phyloP scores from a whole-genome alignment of 2,113 vertebrate genomes.

The Gila orcuttii region DNA sequence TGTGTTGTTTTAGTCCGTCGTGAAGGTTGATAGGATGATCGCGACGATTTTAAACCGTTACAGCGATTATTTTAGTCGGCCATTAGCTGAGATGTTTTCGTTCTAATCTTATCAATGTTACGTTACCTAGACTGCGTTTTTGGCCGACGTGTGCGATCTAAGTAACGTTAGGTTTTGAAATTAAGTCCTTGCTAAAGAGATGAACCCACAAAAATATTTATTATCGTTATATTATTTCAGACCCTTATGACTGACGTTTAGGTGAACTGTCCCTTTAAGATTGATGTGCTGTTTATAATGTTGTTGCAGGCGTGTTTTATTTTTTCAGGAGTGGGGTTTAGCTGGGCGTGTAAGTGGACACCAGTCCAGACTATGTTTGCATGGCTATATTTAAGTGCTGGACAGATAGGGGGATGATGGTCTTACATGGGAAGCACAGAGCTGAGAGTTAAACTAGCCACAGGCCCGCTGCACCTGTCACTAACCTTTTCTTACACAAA shows the following conservation, averaged over 20 bases:
- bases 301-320: conserved; percentile 25
- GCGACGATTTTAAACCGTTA: neutral
- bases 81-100: neutral
- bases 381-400: conserved; percentile 76
- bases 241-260: neutral
- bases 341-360: conserved; percentile 73
- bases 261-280: neutral
- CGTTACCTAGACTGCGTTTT: neutral
- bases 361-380: conserved; percentile 66
- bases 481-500: conserved; percentile 7
- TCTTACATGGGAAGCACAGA: conserved; percentile 70
- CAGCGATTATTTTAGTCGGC: neutral
- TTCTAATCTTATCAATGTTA: neutral
- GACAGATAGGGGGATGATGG: conserved; percentile 71
- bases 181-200: neutral
- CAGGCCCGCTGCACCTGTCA: conserved; percentile 42
- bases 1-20: conserved; percentile 55
- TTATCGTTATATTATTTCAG: neutral
- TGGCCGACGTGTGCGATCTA: neutral
- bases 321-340: conserved; percentile 35
- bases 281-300: neutral
- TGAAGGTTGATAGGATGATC: neutral
- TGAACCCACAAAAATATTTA: neutral
- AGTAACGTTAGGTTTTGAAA: neutral
- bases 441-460: conserved; percentile 42